These are phyloP conservation scores for Acridotheres tristis DNA, from an alignment of 2,797 vertebrate genomes.

Conservation along the genomic window DNA sequence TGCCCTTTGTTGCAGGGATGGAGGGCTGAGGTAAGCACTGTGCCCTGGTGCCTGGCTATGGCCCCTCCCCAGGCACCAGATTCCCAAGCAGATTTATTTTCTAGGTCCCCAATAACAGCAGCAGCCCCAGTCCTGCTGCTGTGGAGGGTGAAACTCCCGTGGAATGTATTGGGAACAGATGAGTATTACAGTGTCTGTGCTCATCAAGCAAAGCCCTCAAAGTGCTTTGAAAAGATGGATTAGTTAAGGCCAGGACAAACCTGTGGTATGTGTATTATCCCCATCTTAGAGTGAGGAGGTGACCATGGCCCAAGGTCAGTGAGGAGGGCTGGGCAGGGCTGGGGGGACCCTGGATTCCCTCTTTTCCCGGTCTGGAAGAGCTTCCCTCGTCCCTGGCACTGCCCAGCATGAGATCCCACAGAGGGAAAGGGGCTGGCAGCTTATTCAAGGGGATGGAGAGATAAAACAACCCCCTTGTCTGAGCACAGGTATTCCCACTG, in stretches of 20 bases:
- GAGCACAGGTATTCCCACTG: not conserved
- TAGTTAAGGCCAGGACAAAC: constrained; percentile 45
- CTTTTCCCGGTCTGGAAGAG: not conserved
- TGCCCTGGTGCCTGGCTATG: not conserved
- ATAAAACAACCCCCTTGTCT: not conserved
- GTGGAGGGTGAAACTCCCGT: not conserved
- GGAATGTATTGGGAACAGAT: constrained; percentile 17
- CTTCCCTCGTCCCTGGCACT: not conserved
- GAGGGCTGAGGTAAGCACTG: not conserved
- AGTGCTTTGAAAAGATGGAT: constrained; percentile 55
- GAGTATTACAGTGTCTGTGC: constrained; percentile 41
- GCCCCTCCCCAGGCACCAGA: not conserved
- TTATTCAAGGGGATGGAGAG: not conserved
- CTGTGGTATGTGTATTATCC: constrained; percentile 52
- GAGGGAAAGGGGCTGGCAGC: not conserved
- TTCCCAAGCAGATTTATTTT: not conserved
- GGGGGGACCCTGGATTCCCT: not conserved
- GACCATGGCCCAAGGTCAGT: constrained; percentile 21
- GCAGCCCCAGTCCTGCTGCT: not conserved
- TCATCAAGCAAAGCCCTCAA: constrained; percentile 63
- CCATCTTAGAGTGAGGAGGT: constrained; percentile 41
- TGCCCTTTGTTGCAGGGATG: not conserved
- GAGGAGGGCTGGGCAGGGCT: not conserved
- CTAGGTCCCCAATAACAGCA: not conserved
- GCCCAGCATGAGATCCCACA: rapidly evolving